Base-by-base conservation (phyloP, 2,888 invertebrate species). In the Phortica magna region DNA sequence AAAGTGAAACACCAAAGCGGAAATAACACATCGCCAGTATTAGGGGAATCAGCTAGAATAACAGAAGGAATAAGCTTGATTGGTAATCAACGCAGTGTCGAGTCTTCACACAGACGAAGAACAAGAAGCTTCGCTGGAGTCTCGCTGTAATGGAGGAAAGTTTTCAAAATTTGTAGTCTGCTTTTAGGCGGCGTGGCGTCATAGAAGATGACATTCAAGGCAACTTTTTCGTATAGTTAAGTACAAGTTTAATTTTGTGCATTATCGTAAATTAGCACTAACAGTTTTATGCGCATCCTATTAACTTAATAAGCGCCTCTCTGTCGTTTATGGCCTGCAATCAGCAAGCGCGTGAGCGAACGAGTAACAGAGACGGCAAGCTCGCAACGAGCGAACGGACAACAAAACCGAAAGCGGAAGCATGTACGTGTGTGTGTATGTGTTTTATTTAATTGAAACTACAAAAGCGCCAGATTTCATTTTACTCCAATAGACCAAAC, bases 391-490 rank as follows among this genome's bases (percentile, higher is more conserved):
- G 2, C 22, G 14, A n/a, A n/a, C n/a, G n/a, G n/a, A n/a, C 64
- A 64, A 10, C 64, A 22, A 39, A 64, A 64, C 22, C 64, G 7
- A 14, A 64, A 64, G 31, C 31, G 64, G 22, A 64, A 67, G 67
- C 42, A 67, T 41, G n/a, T 42, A n/a, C 14, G 7, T 41, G 67
- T 17, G 17, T 67, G 41, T 67, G 1, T 14, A 65, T 67, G 31
- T 67, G 9, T 41, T 65, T 9, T 14, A 65, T 41, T 53, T 71
- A 71, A 71, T 71, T 71, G 70, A 53, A 71, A 71, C 31, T 55
- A 71, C 70, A 71, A 71, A 71, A 71, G 53, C 53, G 55, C 70
- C 55, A 71, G 70, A 71, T 55, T 71, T 55, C 10, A 14, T 14
- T 31, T 48, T 42, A n/a, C 53, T 39, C 55, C 68, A 70, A 39